Conservation (phyloP, 2,113 vertebrate genomes). For the Indri indri region DNA sequence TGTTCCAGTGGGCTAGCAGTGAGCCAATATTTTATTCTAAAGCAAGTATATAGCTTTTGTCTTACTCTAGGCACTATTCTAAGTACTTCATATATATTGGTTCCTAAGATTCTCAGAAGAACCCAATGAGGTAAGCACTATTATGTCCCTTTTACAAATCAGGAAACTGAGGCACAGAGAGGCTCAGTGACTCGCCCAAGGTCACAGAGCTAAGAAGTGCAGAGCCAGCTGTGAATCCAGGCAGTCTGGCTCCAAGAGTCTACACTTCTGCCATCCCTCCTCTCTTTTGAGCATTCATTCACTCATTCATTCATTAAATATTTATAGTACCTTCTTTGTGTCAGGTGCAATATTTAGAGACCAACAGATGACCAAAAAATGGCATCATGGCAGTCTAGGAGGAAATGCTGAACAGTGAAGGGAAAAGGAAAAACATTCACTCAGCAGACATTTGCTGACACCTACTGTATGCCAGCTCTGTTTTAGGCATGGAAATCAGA, state of each 20-base stretch:
- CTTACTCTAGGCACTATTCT: background rate
- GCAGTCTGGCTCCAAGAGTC: background rate
- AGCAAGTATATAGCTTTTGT: background rate
- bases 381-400: background rate
- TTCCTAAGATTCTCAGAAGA: background rate
- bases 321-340: background rate
- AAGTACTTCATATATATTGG: background rate
- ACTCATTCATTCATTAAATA: background rate
- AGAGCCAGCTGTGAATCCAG: background rate
- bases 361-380: background rate
- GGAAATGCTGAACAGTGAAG: background rate
- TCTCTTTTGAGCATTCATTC: background rate
- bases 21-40: background rate
- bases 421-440: background rate
- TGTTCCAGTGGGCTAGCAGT: background rate
- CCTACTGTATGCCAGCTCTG: background rate
- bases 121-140: background rate
- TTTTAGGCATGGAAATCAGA: background rate
- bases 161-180: background rate
- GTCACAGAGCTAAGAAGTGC: background rate
- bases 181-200: background rate
- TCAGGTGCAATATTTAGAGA: background rate
- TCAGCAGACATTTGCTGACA: background rate
- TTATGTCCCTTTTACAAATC: background rate
- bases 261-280: background rate